Base-by-base conservation (phyloP, 1,140 invertebrate genomes). In the Neodiprion virginianus region DNA sequence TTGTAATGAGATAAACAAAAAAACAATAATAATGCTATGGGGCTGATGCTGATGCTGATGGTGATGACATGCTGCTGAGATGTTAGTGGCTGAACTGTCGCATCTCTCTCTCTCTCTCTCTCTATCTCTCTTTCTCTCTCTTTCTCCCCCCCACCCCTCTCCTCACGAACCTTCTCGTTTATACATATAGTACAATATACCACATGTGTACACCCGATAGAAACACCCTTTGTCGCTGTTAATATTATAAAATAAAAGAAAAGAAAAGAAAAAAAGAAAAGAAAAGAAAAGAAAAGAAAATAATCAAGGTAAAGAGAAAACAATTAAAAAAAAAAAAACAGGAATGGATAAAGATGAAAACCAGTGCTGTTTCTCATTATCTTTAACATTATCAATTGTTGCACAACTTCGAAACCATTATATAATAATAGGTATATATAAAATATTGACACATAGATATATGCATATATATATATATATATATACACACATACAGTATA, bases 1-100 rank as follows among this genome's bases (percentile, higher is more conserved):
- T 40, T 40, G 28, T 40, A 40, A 40, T 1, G 28, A 40, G 28
- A 40, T 40, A 40, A 40, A 40, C 28, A 40, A 40, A 0, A 40
- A 3, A 40, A 40, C 28, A 40, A 40, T 40, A 40, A 40, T 40
- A 40, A 40, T 40, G 28, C 28, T 40, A 40, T 40, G 79, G 76
- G 79, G 77, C 79, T 79, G 79, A 77, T 82, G 79, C 78, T 76
- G 74, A 71, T 53, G 77, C 75, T 76, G 72, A 53, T 72, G 74
- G 73, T 78, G 67, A 73, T 74, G 28, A 2, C 28, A 40, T 40
- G n/a, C 12, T 71, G 69, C 79, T 81, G 77, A 78, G 69, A 78
- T 82, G 76, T 82, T 82, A 82, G 81, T 82, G 79, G 78, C 79
- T 82, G 81, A 82, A 72, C 65, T 79, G 76, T 79, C 76, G 79